Evolutionary conservation across 2,797 vertebrate species (phyloP).

Genomic region (Semotilus atromaculatus): DNA sequence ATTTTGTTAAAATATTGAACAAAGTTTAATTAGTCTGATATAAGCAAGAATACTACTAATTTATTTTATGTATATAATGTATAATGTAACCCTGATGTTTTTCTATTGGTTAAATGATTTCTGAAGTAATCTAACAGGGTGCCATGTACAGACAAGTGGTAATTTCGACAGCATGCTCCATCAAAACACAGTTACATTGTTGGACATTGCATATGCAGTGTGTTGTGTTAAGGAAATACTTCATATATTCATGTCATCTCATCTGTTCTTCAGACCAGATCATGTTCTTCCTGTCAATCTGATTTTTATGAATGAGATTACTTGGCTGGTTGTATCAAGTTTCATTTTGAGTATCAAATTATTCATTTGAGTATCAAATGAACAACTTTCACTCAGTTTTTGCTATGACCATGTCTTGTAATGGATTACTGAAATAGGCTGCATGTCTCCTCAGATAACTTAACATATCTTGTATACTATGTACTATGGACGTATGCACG

Average conservation of each 20-base stretch:
- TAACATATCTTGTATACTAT: too few species aligned
- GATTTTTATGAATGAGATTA: conserved; percentile 20
- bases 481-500: too few species aligned
- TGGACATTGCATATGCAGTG: background rate
- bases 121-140: background rate
- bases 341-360: too few species aligned
- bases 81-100: background rate
- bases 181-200: too few species aligned
- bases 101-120: background rate
- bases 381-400: background rate
- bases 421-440: background rate
- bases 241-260: background rate
- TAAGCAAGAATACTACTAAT: background rate
- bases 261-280: background rate
- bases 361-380: background rate
- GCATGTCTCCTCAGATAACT: background rate
- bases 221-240: background rate
- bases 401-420: background rate
- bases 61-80: background rate
- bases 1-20: too few species aligned
- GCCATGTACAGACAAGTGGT: background rate
- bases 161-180: background rate
- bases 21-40: background rate
- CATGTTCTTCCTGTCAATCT: background rate
- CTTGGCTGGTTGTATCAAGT: conserved; percentile 6